Base-by-base conservation (phyloP, 2,888 invertebrate genomes). In the Oxystoma pomonae region DNA sequence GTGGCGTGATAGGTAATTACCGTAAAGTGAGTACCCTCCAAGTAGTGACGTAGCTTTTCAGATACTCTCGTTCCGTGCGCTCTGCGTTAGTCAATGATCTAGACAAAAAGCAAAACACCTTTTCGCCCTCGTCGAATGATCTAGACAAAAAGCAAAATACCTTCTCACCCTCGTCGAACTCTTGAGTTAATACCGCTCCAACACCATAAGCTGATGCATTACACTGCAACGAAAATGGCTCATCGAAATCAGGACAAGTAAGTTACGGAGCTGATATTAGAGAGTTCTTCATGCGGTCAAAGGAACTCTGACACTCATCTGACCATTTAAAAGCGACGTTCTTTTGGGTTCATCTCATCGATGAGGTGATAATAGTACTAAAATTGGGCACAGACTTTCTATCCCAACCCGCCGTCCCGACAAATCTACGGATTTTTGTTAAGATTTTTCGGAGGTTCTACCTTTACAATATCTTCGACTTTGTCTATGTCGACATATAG, bases 401-500 rank as follows among this genome's bases (percentile, higher is more conserved):
- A 20, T 59, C 53, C 59, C 59, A 59, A 16, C 55, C n/a, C 7
- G 55, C 59, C 55, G 55, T 64, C 12, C 65, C 68, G 12, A 67
- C 35, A 50, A 67, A 51, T 9, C 59, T 7, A 2, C 65, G 20
- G 12, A 65, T 19, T 7, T 62, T 58, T 1, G 22, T 19, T 9
- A 67, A 49, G n/a, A 17, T 55, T 61, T 1, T 16, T 51, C 7
- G 66, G 66, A 1, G 63, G 53, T 3, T 60, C 63, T 9, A 69
- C 60, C 49, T 66, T 62, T 1, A 65, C 1, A 22, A 69, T 68
- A 1, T 68, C 69, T 1, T 3, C 59, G 2, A 69, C 65, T 64
- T 71, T 71, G 16, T 70, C 68, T 1, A 66, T 62, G 21, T 75
- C 69, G 0, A 69, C 67, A 1, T 65, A 57, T 1, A 74, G 17